Evolutionary conservation across 2,888 invertebrate genomes (phyloP), one percentile per base, ranked within the genome.

Genomic region (Acholoe squamosa): DNA sequence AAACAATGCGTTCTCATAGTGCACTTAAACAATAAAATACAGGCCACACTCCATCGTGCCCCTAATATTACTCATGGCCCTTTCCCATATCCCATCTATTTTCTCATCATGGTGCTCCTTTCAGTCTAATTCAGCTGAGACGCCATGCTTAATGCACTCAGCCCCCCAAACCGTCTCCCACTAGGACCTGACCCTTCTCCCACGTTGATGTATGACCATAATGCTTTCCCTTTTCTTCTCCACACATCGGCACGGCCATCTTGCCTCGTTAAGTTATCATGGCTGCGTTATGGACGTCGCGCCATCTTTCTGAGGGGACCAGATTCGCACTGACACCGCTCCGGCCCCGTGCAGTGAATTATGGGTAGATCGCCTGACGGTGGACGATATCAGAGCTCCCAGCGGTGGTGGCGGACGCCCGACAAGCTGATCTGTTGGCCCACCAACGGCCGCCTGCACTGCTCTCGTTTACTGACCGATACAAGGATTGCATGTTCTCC

Each of bases 311-410:
- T 10, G 52, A 33, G 84, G 22, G 84, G 84, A 14, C 16, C 43
- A 84, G 77, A 77, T 7, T 77, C 5, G 77, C 77, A 14, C 77
- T 77, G 77, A n/a, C 77, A 77, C 77, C 25, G 25, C 77, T n/a
- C 77, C 77, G 7, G 25, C 1, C 34, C 43, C 84, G n/a, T 43
- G 19, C 25, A 33, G n/a, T 84, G 84, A 84, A 16, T 34, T 84
- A 84, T 51, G 84, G 84, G 43, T 84, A 51, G 84, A 84, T 84
- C 43, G 84, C 84, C 33, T 84, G 84, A 84, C 84, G 12, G n/a
- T 51, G n/a, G n/a, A 34, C 84, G 84, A 33, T 43, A 84, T 71
- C 31, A 28, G 71, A 0, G 71, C 61, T n/a, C 61, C n/a, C 61
- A 61, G 61, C 61, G n/a, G 61, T 3, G 14, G 61, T 3, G 61